These are phyloP conservation scores for Apis cerana DNA, from an alignment of 1,140 invertebrate species.

Conservation along the genomic window DNA sequence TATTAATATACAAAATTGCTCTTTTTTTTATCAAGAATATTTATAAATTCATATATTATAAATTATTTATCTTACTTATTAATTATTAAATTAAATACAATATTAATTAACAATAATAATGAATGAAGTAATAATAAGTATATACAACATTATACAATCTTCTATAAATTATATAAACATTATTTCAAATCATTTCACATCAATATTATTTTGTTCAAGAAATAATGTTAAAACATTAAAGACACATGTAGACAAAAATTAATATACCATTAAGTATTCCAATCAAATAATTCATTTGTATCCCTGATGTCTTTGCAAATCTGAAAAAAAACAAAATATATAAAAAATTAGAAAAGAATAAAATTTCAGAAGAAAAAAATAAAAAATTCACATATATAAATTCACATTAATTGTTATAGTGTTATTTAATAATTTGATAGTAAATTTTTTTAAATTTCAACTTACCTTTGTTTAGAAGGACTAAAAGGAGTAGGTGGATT, in stretches of 20 bases:
- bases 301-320: constrained; percentile 32
- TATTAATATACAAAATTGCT: background rate
- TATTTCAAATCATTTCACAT: too few species aligned
- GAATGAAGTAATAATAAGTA: too few species aligned
- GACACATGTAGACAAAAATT: constrained; percentile 71
- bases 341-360: background rate
- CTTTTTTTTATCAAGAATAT: background rate
- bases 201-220: background rate
- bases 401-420: background rate
- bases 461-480: constrained; percentile 64
- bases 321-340: constrained; percentile 57
- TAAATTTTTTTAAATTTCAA: background rate
- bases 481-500: constrained; percentile 72
- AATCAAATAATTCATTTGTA: constrained; percentile 72
- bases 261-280: constrained; percentile 68
- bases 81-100: constrained; percentile 20
- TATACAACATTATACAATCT: background rate
- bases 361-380: background rate
- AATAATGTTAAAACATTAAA: constrained; percentile 49
- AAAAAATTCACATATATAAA: background rate
- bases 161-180: background rate
- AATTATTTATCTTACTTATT: background rate
- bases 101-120: constrained; percentile 14
- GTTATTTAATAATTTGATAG: background rate
- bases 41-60: background rate